Evolutionary conservation across 2,113 vertebrate genomes (phyloP).

Genomic region (Atractosteus spatula): DNA sequence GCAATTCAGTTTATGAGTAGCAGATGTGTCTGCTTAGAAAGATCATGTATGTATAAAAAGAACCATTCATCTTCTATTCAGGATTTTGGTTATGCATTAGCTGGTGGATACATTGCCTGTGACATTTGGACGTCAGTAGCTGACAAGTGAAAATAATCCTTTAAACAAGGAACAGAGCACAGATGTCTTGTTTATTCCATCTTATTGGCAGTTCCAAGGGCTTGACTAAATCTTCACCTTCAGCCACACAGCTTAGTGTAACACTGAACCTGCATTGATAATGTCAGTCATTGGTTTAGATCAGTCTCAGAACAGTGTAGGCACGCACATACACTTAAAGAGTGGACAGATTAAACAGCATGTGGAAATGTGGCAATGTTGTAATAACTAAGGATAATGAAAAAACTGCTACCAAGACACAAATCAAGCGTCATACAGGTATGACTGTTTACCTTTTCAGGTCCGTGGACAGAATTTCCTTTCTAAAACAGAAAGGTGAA

Average conservation of each 20-base stretch:
- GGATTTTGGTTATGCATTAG: not conserved
- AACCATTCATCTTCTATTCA: constrained; percentile 4
- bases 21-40: constrained; percentile 27
- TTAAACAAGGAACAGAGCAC: constrained; percentile 1
- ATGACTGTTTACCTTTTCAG: too few relatives aligned
- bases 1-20: constrained; percentile 24
- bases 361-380: too few relatives aligned
- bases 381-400: too few relatives aligned
- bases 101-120: not conserved
- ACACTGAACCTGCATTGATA: too few relatives aligned
- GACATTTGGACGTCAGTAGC: constrained; percentile 10
- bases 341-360: too few relatives aligned
- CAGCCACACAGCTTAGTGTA: not conserved
- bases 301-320: too few relatives aligned
- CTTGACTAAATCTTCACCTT: not conserved
- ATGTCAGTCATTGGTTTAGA: too few relatives aligned
- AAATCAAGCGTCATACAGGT: too few relatives aligned
- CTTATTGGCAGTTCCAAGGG: not conserved
- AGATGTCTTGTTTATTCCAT: constrained; percentile 12
- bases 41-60: not conserved
- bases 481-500: too few relatives aligned
- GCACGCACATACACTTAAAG: too few relatives aligned
- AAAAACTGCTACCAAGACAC: too few relatives aligned
- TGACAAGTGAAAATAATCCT: constrained; percentile 29
- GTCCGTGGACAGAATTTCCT: too few relatives aligned